Percentiles rank a stretch among this genome's conserved stretches.
These are phyloP conservation scores for Drosophila austrosaltans DNA, from an alignment of 2,888 invertebrate genomes.

Conservation along the genomic window DNA sequence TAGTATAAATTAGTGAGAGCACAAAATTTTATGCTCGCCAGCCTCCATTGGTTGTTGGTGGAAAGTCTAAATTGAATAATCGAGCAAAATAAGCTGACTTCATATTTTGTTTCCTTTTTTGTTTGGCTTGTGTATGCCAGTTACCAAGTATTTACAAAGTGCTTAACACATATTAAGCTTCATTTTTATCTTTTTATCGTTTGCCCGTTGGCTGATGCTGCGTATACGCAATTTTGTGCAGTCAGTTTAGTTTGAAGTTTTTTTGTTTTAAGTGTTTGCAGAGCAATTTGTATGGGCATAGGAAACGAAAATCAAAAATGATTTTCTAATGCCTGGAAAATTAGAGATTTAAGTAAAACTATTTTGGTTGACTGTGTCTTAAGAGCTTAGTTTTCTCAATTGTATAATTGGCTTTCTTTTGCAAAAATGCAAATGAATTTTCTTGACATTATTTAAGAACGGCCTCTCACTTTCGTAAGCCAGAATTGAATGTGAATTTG, in stretches of 20 bases:
- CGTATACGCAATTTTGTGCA: conserved; percentile 67
- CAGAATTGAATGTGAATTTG: conserved; percentile 66
- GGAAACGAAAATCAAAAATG: conserved; percentile 15
- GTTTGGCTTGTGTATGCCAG: conserved; percentile 32
- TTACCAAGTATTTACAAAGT: conserved; percentile 68
- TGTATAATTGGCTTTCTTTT: conserved; percentile 23
- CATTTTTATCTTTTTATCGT: conserved; percentile 56
- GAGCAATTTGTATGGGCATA: conserved; percentile 54
- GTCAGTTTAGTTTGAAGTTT: conserved; percentile 9
- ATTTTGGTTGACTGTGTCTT: neutral
- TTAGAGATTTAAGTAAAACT: conserved; percentile 2
- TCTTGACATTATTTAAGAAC: conserved; percentile 21
- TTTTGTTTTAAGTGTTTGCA: conserved; percentile 52
- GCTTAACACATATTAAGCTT: conserved; percentile 60
- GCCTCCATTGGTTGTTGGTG: conserved; percentile 13
- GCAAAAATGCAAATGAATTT: conserved; percentile 46
- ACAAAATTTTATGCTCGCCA: conserved; percentile 36
- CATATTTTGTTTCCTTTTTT: conserved; percentile 22
- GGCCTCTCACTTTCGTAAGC: conserved; percentile 28
- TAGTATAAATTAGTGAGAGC: conserved; percentile 30
- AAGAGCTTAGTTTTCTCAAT: neutral
- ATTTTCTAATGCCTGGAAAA: conserved; percentile 10
- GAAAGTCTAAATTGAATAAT: conserved; percentile 64
- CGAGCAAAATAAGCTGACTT: conserved; percentile 47
- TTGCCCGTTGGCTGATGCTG: conserved; percentile 39